Conservation (phyloP, 2,797 vertebrate species). For the Myotis myotis region DNA sequence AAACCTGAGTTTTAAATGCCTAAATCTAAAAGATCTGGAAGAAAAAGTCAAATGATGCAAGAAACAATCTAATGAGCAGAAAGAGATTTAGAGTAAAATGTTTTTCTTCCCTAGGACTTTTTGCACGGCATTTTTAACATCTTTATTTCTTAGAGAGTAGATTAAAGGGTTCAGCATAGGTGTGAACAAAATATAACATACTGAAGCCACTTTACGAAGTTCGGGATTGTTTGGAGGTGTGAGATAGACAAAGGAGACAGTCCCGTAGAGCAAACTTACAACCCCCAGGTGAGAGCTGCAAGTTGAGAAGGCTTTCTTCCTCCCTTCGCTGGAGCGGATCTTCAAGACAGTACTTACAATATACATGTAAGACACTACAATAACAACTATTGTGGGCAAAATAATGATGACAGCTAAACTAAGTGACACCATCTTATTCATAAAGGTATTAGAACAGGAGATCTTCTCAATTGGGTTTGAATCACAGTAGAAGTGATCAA, state of each 20-base stretch:
- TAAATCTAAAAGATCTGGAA: not conserved
- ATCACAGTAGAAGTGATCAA: constrained; percentile 77
- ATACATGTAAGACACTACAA: constrained; percentile 67
- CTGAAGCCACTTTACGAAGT: constrained; percentile 60
- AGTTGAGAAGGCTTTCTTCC: constrained; percentile 76
- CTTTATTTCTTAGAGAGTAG: constrained; percentile 72
- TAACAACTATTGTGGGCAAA: constrained; percentile 66
- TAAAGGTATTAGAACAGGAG: constrained; percentile 61
- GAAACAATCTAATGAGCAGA: not conserved
- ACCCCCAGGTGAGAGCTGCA: constrained; percentile 74
- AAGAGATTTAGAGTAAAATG: constrained; percentile 1
- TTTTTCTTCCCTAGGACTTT: constrained; percentile 61
- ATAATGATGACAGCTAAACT: constrained; percentile 60
- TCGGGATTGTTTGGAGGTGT: constrained; percentile 57
- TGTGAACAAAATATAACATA: constrained; percentile 68
- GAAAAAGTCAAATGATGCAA: not conserved
- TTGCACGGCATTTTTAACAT: constrained; percentile 69
- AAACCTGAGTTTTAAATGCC: not conserved
- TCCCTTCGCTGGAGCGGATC: constrained; percentile 64
- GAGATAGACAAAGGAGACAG: constrained; percentile 66
- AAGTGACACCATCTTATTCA: constrained; percentile 66
- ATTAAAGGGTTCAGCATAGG: constrained; percentile 72
- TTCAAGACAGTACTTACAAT: constrained; percentile 67
- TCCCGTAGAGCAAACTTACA: constrained; percentile 67
- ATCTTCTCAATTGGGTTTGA: constrained; percentile 69